Evolutionary conservation across 2,888 invertebrate genomes (phyloP).

Genomic region (Taenaris catops): DNA sequence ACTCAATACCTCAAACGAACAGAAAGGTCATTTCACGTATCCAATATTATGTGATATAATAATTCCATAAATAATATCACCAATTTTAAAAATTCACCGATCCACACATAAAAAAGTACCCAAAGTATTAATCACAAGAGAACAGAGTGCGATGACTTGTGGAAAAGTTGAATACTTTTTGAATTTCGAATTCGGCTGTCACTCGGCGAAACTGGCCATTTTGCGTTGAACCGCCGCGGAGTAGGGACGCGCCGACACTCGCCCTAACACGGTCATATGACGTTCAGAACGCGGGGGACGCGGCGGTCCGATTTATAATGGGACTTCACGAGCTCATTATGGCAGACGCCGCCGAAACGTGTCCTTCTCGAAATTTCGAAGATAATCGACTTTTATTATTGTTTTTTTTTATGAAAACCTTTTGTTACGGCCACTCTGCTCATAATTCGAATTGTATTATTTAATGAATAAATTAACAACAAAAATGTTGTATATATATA

Average conservation of each 20-base stretch:
- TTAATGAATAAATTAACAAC: conserved; percentile 24
- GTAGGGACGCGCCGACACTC: background rate
- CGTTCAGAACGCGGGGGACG: background rate
- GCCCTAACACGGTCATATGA: background rate
- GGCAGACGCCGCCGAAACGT: conserved; percentile 41
- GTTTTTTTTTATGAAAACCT: conserved; percentile 21
- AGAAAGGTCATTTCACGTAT: conserved; percentile 16
- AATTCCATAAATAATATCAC: conserved; percentile 25
- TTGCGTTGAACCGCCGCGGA: conserved; percentile 26
- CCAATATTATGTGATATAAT: too few species aligned
- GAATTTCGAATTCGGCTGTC: conserved; percentile 57
- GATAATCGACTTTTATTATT: conserved; percentile 31
- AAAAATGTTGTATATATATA: too few species aligned
- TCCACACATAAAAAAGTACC: conserved; percentile 31
- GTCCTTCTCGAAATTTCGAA: conserved; percentile 48
- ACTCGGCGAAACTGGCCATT: conserved; percentile 37
- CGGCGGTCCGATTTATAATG: conserved; percentile 29
- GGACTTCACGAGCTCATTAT: conserved; percentile 44
- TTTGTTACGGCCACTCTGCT: conserved; percentile 16
- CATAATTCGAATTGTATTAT: conserved; percentile 24
- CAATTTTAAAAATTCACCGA: conserved; percentile 24
- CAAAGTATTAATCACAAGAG: conserved; percentile 63
- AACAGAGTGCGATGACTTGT: conserved; percentile 55
- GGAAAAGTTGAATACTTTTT: conserved; percentile 54
- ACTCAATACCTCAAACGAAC: too few species aligned